Conservation (phyloP, 2,888 invertebrate species). For the Watsonalla cultraria region DNA sequence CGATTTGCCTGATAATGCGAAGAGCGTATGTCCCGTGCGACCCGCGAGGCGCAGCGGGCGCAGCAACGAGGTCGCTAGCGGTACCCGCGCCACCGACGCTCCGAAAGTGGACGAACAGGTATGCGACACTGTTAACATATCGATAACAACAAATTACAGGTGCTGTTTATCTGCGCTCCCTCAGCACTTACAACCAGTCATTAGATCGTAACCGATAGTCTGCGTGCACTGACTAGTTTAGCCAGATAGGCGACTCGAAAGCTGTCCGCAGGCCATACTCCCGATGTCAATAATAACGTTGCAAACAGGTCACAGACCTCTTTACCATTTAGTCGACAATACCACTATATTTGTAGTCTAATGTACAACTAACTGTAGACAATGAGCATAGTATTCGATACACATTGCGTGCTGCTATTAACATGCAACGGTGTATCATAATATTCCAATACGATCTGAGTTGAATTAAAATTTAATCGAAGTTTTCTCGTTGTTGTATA, state of each 20-base stretch:
- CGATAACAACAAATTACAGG: slow-evolving; percentile 69
- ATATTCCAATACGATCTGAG: neutral
- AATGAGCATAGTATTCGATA: slow-evolving; percentile 25
- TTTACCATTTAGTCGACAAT: slow-evolving; percentile 36
- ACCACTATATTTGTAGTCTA: slow-evolving; percentile 33
- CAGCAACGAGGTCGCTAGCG: slow-evolving; percentile 76
- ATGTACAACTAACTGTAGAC: slow-evolving; percentile 38
- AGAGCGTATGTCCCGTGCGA: slow-evolving; percentile 68
- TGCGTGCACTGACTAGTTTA: slow-evolving; percentile 32
- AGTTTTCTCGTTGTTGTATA: neutral
- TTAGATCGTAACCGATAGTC: slow-evolving; percentile 41
- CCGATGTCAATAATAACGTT: slow-evolving; percentile 33
- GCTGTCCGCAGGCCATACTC: slow-evolving; percentile 31
- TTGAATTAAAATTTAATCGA: neutral
- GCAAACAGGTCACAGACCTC: slow-evolving; percentile 45
- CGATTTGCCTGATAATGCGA: slow-evolving; percentile 57
- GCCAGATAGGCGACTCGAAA: slow-evolving; percentile 44
- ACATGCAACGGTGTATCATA: slow-evolving; percentile 25
- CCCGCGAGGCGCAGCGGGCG: slow-evolving; percentile 66
- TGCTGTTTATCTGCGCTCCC: slow-evolving; percentile 44
- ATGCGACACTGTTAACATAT: slow-evolving; percentile 74
- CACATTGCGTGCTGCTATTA: slow-evolving; percentile 31
- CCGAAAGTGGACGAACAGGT: slow-evolving; percentile 78
- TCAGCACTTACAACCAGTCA: slow-evolving; percentile 34
- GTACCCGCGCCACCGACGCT: slow-evolving; percentile 68